Evolutionary conservation across 2,797 vertebrate species (phyloP), one percentile per base, ranked within the genome.

Genomic region (Sebastes hubbsi): DNA sequence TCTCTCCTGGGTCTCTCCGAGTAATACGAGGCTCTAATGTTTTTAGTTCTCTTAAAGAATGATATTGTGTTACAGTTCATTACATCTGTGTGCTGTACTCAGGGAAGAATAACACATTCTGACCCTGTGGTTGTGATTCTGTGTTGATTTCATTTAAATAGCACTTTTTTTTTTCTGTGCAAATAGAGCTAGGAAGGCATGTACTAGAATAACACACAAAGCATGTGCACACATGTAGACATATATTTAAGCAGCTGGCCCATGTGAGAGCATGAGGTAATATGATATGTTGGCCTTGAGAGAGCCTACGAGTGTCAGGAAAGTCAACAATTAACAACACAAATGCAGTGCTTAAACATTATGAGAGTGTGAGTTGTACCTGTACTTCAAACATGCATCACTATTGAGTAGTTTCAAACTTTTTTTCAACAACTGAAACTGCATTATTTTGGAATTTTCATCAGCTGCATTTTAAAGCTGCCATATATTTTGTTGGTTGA

Each of bases 21-120:
- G 78, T 80, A 84, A 87, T 60, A 56, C n/a, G 22, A 83, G 69
- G 72, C 80, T 81, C 54, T 61, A 76, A 75, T 83, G 83, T 80
- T 85, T 85, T 76, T 65, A 73, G 52, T 72, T 87, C 82, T 72
- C 67, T 72, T 68, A 6, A 72, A 90, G 52, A 77, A 78, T 36
- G 66, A 70, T 84, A 83, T 89, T 66, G 29, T 36, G 63, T 82
- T 82, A 55, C 77, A 78, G 70, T 54, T 81, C 54, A 75, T 84
- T 87, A 72, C 72, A 69, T 72, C 58, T 75, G 65, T 1, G 9
- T 61, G 65, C 73, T 56, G 18, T 54, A 54, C 75, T 86, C 42
- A 4, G 38, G 75, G 49, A 77, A 56, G 77, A 83, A 80, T 71
- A 80, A 84, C 67, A 84, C 36, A 82, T 83, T 73, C 60, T 67